Evolutionary conservation across 2,797 vertebrate species (phyloP).

Genomic region (Spheniscus humboldti): DNA sequence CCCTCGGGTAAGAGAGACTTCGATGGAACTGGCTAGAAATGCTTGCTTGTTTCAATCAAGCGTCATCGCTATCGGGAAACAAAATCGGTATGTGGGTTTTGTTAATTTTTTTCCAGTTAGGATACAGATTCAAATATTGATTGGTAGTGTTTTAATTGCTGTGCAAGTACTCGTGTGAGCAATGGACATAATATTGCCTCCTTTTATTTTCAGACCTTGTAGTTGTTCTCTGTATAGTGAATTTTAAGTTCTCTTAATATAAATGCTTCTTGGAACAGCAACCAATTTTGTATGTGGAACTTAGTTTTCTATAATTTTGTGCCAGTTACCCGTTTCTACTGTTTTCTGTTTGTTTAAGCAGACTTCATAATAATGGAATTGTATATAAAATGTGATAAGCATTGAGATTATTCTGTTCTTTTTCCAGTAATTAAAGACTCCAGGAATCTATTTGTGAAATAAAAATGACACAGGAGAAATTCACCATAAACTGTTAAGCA

Average conservation of each 20-base stretch:
- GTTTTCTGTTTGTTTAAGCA: background rate
- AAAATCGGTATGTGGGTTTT: background rate
- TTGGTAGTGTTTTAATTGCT: background rate
- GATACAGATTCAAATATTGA: background rate
- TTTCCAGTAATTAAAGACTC: background rate
- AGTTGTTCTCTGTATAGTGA: background rate
- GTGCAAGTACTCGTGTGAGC: rapidly evolving
- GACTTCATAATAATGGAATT: background rate
- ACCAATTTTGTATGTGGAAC: background rate
- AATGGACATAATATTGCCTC: background rate
- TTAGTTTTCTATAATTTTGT: background rate
- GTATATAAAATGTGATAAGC: background rate
- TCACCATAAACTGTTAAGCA: rapidly evolving
- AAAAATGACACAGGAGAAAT: background rate
- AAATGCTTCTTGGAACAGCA: background rate
- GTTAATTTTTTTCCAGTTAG: background rate
- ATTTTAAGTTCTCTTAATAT: background rate
- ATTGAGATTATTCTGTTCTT: background rate
- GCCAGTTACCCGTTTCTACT: background rate
- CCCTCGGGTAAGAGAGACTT: background rate
- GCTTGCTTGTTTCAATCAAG: background rate
- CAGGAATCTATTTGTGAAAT: background rate
- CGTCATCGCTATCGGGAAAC: rapidly evolving
- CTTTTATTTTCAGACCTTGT: background rate
- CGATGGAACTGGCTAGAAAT: background rate